Base-by-base conservation (phyloP, 2,113 vertebrate species). In the Scomber colias region DNA sequence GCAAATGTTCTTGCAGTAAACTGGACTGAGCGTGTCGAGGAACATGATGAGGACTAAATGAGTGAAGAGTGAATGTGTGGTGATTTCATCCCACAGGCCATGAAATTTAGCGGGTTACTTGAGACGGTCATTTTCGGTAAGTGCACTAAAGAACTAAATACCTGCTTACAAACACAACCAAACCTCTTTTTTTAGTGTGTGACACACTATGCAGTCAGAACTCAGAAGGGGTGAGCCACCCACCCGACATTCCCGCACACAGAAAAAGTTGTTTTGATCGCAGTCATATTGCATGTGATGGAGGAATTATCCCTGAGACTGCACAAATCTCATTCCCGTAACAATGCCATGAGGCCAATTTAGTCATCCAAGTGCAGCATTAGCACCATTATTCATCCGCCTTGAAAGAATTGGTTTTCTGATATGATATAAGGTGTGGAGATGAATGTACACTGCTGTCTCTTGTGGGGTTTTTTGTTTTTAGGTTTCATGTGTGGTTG, bases 271-370 rank as follows among this genome's bases (percentile, higher is more conserved):
- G 84, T 85, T 90, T 91, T 79, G 61, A 65, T 81, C 70, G 7
- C 81, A 75, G 59, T 60, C 45, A 44, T 17, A 40, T 91, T 69
- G 86, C 87, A 87, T 88, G 92, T 82, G 88, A 92, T 1, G 35
- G 60, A 54, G 61, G 71, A 81, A 83, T 89, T 86, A 81, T 81
- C 70, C 63, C 56, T 21, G 66, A 88, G 62, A 79, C 77, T 31
- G 60, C 56, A 57, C 63, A 71, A 85, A 73, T 73, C 64, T 48
- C 51, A 82, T 92, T 90, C 88, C 87, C 65, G 79, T 71, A 88
- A 79, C 69, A 44, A 15, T 50, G 81, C 72, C 70, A 55, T 1
- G 17, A 87, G 75, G 31, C 27, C 40, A 5, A 24, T 48, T 66
- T 3, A 79, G 69, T 85, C 79, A 85, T 76, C 81, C 71, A 70